These are phyloP conservation scores for Cyrtonyx montezumae DNA, from an alignment of 2,113 vertebrate genomes.

Conservation along the genomic window DNA sequence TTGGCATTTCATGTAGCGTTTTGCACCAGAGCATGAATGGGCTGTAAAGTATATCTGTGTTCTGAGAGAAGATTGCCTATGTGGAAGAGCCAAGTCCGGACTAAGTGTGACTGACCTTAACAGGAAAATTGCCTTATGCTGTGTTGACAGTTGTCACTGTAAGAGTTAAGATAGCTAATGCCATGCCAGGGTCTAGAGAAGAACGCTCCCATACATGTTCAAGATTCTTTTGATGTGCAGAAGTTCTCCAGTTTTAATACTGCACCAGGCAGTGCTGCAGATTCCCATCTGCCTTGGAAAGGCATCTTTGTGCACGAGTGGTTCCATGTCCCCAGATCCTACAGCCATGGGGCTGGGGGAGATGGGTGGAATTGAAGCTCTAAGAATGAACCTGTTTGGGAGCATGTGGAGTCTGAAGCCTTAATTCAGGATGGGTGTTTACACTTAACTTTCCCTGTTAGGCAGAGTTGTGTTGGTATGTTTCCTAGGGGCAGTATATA, in stretches of 20 bases:
- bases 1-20: neutral
- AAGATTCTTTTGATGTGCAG: neutral
- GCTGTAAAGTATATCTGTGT: neutral
- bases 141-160: neutral
- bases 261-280: neutral
- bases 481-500: slow-evolving; percentile 14
- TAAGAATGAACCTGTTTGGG: neutral
- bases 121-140: neutral
- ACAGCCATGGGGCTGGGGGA: neutral
- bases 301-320: neutral
- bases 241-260: neutral
- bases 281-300: neutral
- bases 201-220: no score
- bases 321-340: neutral
- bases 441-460: neutral
- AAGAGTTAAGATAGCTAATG: neutral
- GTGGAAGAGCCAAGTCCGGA: neutral
- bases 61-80: neutral
- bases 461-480: neutral
- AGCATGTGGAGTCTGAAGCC: neutral
- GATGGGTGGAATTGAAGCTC: neutral
- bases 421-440: neutral
- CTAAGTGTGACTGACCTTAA: neutral
- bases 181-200: neutral
- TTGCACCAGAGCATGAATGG: neutral